Evolutionary conservation across 1,140 invertebrate genomes (phyloP).

Genomic region (Drosophila malerkotliana): DNA sequence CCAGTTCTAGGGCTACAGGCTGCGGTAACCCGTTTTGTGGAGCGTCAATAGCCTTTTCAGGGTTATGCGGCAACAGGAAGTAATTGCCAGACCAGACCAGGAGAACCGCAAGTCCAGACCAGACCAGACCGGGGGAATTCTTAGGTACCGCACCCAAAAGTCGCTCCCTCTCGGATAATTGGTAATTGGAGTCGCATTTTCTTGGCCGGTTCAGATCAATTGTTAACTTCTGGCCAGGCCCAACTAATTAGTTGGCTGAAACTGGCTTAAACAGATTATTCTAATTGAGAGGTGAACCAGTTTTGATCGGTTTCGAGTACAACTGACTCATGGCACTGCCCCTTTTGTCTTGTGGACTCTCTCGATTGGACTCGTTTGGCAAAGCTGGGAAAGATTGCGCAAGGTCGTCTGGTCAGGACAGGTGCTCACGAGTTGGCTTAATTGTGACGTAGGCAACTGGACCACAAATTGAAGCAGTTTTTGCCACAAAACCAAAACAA

Average conservation of each 20-base stretch:
- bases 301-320: constrained; percentile 40
- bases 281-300: constrained; percentile 76
- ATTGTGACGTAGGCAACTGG: constrained; percentile 57
- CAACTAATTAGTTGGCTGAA: constrained; percentile 39
- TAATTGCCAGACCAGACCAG: constrained; percentile 39
- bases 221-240: constrained; percentile 24
- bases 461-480: constrained; percentile 28
- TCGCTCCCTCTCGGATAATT: neutral
- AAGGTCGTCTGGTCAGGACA: constrained; percentile 80
- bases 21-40: constrained; percentile 15
- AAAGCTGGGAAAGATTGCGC: constrained; percentile 65
- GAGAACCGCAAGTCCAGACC: constrained; percentile 15
- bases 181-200: constrained; percentile 48
- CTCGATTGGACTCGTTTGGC: constrained; percentile 47
- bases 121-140: constrained; percentile 13
- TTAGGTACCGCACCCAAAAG: constrained; percentile 29
- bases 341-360: constrained; percentile 1
- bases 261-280: constrained; percentile 46
- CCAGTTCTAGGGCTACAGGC: constrained; percentile 18
- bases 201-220: constrained; percentile 1
- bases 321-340: constrained; percentile 53
- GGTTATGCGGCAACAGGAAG: constrained; percentile 71
- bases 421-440: constrained; percentile 62
- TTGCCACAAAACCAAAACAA: constrained; percentile 46
- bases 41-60: constrained; percentile 63